Percentiles rank a stretch among this genome's conserved stretches.
Evolutionary conservation across 2,888 invertebrate species (phyloP).

Genomic region (Fissipunctia ypsillon): DNA sequence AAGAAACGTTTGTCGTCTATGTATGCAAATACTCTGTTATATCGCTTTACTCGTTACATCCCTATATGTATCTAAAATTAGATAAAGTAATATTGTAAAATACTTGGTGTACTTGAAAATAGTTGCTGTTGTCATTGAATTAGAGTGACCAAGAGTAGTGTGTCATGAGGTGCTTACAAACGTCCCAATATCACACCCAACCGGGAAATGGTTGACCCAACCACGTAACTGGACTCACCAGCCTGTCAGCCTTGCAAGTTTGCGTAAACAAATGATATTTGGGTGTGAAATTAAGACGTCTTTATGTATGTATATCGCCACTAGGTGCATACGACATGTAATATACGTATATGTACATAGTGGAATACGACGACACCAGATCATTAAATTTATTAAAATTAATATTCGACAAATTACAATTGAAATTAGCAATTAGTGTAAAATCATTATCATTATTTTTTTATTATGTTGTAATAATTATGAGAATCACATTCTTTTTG

Average conservation of each 20-base stretch:
- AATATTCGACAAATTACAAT: slow-evolving; percentile 66
- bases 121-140: slow-evolving; percentile 66
- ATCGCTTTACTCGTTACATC: slow-evolving; percentile 55
- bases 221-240: background rate
- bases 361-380: slow-evolving; percentile 71
- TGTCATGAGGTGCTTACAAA: slow-evolving; percentile 53
- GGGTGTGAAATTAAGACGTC: slow-evolving; percentile 42
- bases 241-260: slow-evolving; percentile 5
- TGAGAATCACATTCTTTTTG: slow-evolving; percentile 43
- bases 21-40: slow-evolving; percentile 27
- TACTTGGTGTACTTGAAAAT: slow-evolving; percentile 68
- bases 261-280: background rate
- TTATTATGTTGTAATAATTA: slow-evolving; percentile 47
- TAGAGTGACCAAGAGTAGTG: slow-evolving; percentile 70
- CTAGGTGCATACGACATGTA: slow-evolving; percentile 76
- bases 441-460: slow-evolving; percentile 53
- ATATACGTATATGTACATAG: slow-evolving; percentile 77
- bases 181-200: slow-evolving; percentile 35
- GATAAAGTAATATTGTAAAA: slow-evolving; percentile 72
- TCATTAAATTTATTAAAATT: slow-evolving; percentile 70
- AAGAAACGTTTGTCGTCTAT: slow-evolving; percentile 19
- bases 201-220: background rate
- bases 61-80: slow-evolving; percentile 61
- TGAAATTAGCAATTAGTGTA: slow-evolving; percentile 69
- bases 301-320: slow-evolving; percentile 69